Evolutionary conservation across 2,113 vertebrate genomes (phyloP).

Genomic region (Psilopsiagon aymara): DNA sequence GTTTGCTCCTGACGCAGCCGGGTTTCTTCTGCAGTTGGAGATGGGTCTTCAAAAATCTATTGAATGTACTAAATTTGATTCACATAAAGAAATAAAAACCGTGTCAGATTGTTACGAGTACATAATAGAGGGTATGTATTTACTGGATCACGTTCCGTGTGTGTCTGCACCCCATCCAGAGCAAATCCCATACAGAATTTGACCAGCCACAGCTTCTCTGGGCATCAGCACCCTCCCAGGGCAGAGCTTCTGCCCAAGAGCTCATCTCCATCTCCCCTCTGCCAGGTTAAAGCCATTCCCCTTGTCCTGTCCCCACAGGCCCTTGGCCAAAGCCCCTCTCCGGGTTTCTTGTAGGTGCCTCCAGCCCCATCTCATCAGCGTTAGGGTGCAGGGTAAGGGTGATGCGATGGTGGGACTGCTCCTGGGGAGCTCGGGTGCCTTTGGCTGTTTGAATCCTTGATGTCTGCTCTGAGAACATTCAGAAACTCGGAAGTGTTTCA

Average conservation of each 20-base stretch:
- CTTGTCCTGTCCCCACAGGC: background rate
- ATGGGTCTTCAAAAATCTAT: background rate
- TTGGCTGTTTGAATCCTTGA: rapidly evolving
- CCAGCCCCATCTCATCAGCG: background rate
- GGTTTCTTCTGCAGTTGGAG: background rate
- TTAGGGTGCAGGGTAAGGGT: background rate
- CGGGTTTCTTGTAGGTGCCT: background rate
- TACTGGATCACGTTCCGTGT: background rate
- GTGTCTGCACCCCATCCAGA: rapidly evolving
- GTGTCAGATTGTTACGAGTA: rapidly evolving
- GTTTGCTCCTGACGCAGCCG: background rate
- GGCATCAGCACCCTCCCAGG: background rate
- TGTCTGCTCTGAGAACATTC: rapidly evolving
- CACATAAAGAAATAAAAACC: background rate
- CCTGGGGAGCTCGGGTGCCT: background rate
- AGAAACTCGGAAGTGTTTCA: rapidly evolving
- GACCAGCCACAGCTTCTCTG: background rate
- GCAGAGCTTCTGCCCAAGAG: background rate
- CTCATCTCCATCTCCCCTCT: background rate
- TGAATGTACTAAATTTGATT: background rate
- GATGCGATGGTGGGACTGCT: background rate
- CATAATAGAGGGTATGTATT: background rate
- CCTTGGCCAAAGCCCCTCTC: background rate
- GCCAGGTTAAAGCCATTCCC: background rate
- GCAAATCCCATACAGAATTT: background rate